Evolutionary conservation across 2,888 invertebrate species (phyloP), one percentile per base, ranked within the genome.

Genomic region (Diachrysia chrysitis): DNA sequence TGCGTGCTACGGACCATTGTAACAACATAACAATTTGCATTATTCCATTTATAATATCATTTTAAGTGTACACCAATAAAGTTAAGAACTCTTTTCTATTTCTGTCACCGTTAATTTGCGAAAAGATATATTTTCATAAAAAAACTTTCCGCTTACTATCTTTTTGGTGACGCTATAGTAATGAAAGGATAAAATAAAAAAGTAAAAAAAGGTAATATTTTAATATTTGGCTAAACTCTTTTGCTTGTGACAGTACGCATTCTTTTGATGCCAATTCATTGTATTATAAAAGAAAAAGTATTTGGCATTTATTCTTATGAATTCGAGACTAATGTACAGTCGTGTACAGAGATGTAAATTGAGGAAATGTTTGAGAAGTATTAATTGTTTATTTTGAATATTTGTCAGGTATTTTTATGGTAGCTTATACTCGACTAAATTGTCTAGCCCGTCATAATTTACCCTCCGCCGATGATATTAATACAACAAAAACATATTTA

Each of bases 271-370:
- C 84, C 82, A 83, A 83, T 76, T 65, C 73, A 77, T 69, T 80
- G 71, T 84, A 76, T 78, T 77, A 73, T 61, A 58, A 66, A 76
- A 73, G 64, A 75, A 73, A n/a, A 80, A 75, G 72, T 82, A 80
- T 85, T 87, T 83, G 87, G 86, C 89, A 90, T 88, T 88, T 85
- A 87, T 84, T 87, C 84, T 88, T 87, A 88, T 85, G 85, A 87
- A 83, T 81, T 80, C 71, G 80, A 84, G 83, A 85, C 83, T 84
- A 85, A 79, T 75, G 67, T 73, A 78, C 74, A 61, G 64, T 78
- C 68, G 69, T 57, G 48, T 59, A 66, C 55, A 68, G 72, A 58
- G 69, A 60, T 62, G 55, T 68, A 66, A 64, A 64, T 61, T 57
- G 57, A 63, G 56, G 42, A 69, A 63, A 25, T 69, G 48, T 21